A percentile compares a stretch with the other conserved stretches of the same genome.
Conservation (phyloP, 2,797 vertebrate species). For the Varecia variegata region DNA sequence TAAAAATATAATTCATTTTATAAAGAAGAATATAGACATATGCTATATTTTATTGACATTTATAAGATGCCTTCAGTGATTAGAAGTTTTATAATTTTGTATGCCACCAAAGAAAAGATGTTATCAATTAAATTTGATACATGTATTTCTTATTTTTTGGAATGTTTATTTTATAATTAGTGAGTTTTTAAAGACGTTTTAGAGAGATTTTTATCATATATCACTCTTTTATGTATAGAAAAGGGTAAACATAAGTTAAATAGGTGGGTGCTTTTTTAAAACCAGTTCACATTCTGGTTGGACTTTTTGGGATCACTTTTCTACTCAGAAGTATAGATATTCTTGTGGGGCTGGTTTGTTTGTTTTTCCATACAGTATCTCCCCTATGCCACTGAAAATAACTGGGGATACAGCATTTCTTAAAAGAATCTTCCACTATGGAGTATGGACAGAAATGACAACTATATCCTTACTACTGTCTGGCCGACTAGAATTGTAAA, state of each 20-base stretch:
- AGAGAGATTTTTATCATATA: background rate
- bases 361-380: background rate
- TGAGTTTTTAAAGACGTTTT: background rate
- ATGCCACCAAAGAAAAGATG: background rate
- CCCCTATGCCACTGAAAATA: background rate
- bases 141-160: background rate
- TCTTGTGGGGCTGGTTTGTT: background rate
- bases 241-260: background rate
- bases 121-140: background rate
- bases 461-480: background rate
- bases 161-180: slow-evolving; percentile 6
- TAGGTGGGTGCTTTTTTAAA: background rate
- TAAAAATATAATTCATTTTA: background rate
- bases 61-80: background rate
- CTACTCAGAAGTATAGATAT: background rate
- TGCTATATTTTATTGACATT: background rate
- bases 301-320: background rate
- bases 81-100: background rate
- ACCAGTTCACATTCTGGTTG: background rate
- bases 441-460: background rate
- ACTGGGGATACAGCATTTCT: background rate
- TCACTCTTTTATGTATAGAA: background rate
- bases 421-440: background rate
- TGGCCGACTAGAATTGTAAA: background rate
- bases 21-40: background rate